These are phyloP conservation scores for Scatophagus argus DNA, from an alignment of 2,113 vertebrate genomes.

Conservation along the genomic window DNA sequence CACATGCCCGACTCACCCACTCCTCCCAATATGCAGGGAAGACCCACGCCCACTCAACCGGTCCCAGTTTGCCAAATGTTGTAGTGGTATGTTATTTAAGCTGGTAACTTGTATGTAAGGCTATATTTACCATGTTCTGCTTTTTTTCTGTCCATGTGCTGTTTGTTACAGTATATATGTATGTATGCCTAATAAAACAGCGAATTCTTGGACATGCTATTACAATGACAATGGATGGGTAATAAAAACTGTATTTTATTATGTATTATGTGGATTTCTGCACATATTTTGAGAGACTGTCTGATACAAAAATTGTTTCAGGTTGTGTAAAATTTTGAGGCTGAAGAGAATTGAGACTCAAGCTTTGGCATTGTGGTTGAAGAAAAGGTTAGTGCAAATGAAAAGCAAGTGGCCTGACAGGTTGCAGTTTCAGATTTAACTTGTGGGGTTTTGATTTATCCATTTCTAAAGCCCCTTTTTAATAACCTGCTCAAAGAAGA, in stretches of 20 bases:
- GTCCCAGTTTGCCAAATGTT: conserved; percentile 33
- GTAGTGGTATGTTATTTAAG: conserved; percentile 43
- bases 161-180: conserved; percentile 38
- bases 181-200: conserved; percentile 61
- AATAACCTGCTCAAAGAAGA: no score
- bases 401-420: no score
- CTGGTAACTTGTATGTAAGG: conserved; percentile 40
- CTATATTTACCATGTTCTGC: conserved; percentile 35
- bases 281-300: neutral
- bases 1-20: neutral
- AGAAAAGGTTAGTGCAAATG: no score
- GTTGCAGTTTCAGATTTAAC: neutral
- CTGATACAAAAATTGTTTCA: neutral
- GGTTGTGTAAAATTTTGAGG: no score
- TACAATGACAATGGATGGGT: conserved; percentile 38
- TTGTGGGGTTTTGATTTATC: neutral
- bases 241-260: conserved; percentile 63
- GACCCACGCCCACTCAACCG: conserved; percentile 1
- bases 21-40: conserved; percentile 17
- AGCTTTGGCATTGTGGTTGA: no score
- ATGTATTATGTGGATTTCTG: conserved; percentile 26
- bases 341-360: no score
- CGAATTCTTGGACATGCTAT: conserved; percentile 17
- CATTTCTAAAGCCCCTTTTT: neutral
- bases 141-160: conserved; percentile 47